Evolutionary conservation across 2,113 vertebrate genomes (phyloP).

Genomic region (Sorex araneus): DNA sequence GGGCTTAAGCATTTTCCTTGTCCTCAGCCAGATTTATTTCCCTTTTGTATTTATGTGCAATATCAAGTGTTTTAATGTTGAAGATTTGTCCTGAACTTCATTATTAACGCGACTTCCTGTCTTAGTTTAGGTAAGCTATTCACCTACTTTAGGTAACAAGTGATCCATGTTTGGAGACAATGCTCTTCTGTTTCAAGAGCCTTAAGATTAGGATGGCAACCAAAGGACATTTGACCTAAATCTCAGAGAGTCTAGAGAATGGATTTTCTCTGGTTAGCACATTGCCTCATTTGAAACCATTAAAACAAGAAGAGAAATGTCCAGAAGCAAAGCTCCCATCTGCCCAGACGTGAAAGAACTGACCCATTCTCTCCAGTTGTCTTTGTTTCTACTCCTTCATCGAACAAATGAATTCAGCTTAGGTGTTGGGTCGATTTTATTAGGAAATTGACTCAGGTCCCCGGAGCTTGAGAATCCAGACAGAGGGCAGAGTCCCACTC

Average conservation of each 20-base stretch:
- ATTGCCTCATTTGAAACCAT: slow-evolving; percentile 55
- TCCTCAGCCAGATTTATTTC: slow-evolving; percentile 67
- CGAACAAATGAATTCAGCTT: slow-evolving; percentile 6
- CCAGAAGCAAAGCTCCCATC: not conserved
- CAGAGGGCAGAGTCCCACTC: slow-evolving; percentile 66
- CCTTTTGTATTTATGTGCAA: slow-evolving; percentile 68
- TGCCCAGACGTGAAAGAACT: not conserved
- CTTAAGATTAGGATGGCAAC: slow-evolving; percentile 65
- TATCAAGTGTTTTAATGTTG: slow-evolving; percentile 62
- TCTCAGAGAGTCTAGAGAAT: slow-evolving; percentile 65
- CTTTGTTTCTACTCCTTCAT: slow-evolving; percentile 5
- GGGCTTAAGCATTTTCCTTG: slow-evolving; percentile 26
- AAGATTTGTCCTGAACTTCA: slow-evolving; percentile 64
- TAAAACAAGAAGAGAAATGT: slow-evolving; percentile 57
- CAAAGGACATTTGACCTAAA: slow-evolving; percentile 71
- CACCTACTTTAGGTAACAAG: slow-evolving; percentile 76
- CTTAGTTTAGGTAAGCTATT: slow-evolving; percentile 67
- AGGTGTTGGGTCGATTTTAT: slow-evolving; percentile 71
- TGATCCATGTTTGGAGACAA: slow-evolving; percentile 71
- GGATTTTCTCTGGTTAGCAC: slow-evolving; percentile 69
- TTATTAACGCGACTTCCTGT: slow-evolving; percentile 79
- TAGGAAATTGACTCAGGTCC: slow-evolving; percentile 70
- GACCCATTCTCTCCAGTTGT: not conserved
- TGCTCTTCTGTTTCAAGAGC: slow-evolving; percentile 70
- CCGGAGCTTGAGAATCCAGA: slow-evolving; percentile 45